A percentile compares a stretch with the other conserved stretches of the same genome.
phyloP scores from a whole-genome alignment of 1,140 invertebrate genomes.

The Camponotus pennsylvanicus region DNA sequence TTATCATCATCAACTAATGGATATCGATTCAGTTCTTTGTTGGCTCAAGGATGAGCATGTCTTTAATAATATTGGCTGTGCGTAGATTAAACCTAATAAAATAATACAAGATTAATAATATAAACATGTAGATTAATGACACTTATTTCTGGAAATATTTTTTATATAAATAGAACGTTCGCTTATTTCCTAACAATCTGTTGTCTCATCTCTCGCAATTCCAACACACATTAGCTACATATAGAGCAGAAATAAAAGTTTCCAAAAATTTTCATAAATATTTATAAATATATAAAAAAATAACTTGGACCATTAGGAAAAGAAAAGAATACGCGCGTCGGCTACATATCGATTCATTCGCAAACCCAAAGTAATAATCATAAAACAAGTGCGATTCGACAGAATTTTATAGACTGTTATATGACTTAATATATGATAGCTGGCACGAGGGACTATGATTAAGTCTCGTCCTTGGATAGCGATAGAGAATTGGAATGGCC shows the following conservation, averaged over 20 bases:
- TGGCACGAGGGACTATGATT: slow-evolving; percentile 52
- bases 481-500: slow-evolving; percentile 26
- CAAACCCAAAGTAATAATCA: slow-evolving; percentile 1
- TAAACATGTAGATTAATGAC: not conserved
- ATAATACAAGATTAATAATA: not conserved
- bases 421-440: slow-evolving; percentile 42
- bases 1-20: not conserved
- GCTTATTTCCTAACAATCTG: not conserved
- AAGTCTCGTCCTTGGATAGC: slow-evolving; percentile 55
- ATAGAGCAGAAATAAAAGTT: slow-evolving; percentile 8
- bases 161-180: not conserved
- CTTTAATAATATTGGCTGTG: not conserved
- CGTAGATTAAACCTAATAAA: not conserved
- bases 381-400: slow-evolving; percentile 34
- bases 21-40: slow-evolving; percentile 56
- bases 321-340: not conserved
- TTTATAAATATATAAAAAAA: not conserved
- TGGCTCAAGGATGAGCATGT: slow-evolving; percentile 65
- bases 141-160: not conserved
- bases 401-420: slow-evolving; percentile 69
- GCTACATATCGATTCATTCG: not conserved
- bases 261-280: not conserved
- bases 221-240: not conserved
- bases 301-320: slow-evolving; percentile 4
- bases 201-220: not conserved